Percentiles rank a stretch among this genome's conserved stretches.
Evolutionary conservation across 2,888 invertebrate genomes (phyloP).

Genomic region (Achlya flavicornis): DNA sequence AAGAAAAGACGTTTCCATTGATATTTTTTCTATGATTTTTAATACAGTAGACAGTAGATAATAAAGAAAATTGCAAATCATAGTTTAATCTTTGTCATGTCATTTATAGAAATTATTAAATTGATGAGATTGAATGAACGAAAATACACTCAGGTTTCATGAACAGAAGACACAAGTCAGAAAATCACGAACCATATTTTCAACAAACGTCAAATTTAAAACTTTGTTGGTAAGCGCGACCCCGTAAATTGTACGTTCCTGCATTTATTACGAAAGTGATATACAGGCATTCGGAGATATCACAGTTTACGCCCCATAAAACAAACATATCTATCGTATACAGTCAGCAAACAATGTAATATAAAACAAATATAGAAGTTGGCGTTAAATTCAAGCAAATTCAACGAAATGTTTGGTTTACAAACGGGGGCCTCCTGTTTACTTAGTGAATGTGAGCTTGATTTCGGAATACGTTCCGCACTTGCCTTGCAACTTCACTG

Average conservation of each 20-base stretch:
- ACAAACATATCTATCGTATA: slow-evolving; percentile 41
- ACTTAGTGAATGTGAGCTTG: slow-evolving; percentile 51
- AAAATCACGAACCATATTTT: slow-evolving; percentile 9
- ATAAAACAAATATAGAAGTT: slow-evolving; percentile 53
- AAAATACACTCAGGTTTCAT: too few relatives aligned
- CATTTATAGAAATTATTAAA: too few relatives aligned
- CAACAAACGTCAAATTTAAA: not conserved
- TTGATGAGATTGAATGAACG: too few relatives aligned
- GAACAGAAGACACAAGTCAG: slow-evolving; percentile 7
- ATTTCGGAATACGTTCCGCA: slow-evolving; percentile 35
- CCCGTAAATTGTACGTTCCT: not conserved
- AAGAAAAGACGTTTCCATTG: too few relatives aligned
- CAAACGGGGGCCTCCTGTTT: slow-evolving; percentile 45
- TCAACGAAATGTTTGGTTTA: slow-evolving; percentile 53
- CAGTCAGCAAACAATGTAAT: slow-evolving; percentile 39
- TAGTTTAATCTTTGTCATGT: too few relatives aligned
- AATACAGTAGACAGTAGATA: too few relatives aligned
- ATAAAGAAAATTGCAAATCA: too few relatives aligned
- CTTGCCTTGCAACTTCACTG: slow-evolving; percentile 22
- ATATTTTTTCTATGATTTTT: too few relatives aligned
- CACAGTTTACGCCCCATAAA: slow-evolving; percentile 65
- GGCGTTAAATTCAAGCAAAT: slow-evolving; percentile 50
- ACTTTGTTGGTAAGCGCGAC: not conserved
- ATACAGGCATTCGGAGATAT: slow-evolving; percentile 55
- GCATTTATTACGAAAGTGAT: slow-evolving; percentile 32